Evolutionary conservation across 2,888 invertebrate species (phyloP).

Genomic region (Macaria notata): DNA sequence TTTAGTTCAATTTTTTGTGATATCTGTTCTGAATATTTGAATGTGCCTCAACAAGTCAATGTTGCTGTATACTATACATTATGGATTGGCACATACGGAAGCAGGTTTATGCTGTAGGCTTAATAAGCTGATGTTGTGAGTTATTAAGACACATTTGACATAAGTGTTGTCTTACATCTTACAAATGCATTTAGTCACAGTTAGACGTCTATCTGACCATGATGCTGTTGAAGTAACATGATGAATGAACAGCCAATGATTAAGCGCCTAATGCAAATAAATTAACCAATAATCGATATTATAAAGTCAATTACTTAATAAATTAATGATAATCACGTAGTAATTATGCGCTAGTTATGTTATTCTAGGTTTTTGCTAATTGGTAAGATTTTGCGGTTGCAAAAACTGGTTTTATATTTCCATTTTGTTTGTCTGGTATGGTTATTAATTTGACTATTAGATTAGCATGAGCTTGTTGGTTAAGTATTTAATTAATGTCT

Average conservation of each 20-base stretch:
- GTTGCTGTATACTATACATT: no score
- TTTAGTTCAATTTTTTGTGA: no score
- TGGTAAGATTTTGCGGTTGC: conserved; percentile 10
- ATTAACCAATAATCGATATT: conserved; percentile 27
- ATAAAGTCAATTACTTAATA: conserved; percentile 30
- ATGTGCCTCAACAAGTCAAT: no score
- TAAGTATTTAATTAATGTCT: background rate
- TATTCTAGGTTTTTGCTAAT: conserved; percentile 20
- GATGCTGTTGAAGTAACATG: conserved; percentile 2
- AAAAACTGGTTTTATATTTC: conserved; percentile 10
- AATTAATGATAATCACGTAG: conserved; percentile 24
- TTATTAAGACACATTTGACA: no score
- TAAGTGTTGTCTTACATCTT: no score
- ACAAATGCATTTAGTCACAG: no score
- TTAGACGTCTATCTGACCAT: no score
- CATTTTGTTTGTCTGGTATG: no score
- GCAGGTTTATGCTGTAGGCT: no score
- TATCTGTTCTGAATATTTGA: no score
- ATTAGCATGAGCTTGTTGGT: background rate
- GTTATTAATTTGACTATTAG: conserved; percentile 4
- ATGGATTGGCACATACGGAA: no score
- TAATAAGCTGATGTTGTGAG: no score
- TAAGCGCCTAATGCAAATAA: conserved; percentile 30
- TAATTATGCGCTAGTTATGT: conserved; percentile 15
- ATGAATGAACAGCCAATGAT: conserved; percentile 24